phyloP scores from a whole-genome alignment of 2,113 vertebrate species.

The Chrysochloris asiatica region DNA sequence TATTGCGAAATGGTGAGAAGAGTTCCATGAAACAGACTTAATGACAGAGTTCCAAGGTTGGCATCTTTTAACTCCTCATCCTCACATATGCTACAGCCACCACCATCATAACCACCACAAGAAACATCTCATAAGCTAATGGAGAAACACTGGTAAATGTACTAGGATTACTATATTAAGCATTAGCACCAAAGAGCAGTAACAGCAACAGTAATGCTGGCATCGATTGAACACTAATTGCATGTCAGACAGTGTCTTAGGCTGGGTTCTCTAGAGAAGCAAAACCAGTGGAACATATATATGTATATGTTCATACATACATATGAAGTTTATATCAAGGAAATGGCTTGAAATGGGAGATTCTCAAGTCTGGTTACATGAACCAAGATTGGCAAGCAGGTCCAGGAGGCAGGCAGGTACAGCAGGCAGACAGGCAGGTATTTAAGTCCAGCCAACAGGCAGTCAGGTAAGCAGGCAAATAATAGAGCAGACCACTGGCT shows the following conservation, averaged over 20 bases:
- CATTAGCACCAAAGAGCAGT: not conserved
- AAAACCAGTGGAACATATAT: no score
- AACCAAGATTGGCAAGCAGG: no score
- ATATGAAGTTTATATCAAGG: no score
- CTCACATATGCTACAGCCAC: not conserved
- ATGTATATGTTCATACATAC: no score
- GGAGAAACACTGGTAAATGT: not conserved
- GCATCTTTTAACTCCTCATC: not conserved
- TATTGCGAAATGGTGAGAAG: not conserved
- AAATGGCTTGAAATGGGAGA: no score
- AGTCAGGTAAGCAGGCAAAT: no score
- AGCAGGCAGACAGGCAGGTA: no score
- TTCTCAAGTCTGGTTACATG: no score
- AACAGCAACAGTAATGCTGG: not conserved
- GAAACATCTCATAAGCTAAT: not conserved
- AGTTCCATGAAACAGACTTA: not conserved
- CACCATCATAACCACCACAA: not conserved
- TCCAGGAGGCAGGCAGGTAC: no score
- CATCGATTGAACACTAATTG: not conserved
- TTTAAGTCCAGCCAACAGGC: no score
- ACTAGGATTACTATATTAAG: not conserved
- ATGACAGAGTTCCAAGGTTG: not conserved
- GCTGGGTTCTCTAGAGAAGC: no score
- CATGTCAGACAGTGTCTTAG: not conserved
- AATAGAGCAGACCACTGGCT: no score